Evolutionary conservation across 2,888 invertebrate genomes (phyloP).

Genomic region (Aradus depressus): DNA sequence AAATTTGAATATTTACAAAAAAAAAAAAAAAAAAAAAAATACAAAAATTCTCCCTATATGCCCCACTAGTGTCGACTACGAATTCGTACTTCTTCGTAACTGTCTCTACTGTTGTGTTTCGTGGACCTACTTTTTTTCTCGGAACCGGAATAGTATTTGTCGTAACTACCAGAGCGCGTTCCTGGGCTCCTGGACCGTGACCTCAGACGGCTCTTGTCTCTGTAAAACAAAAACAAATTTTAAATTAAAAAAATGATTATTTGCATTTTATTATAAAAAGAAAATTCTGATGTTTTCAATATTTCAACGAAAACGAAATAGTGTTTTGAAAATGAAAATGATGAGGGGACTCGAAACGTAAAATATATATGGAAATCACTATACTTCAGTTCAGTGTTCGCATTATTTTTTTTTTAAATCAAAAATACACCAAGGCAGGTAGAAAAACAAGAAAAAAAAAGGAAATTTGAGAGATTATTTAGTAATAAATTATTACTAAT

Average conservation of each 20-base stretch:
- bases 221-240: constrained; percentile 30
- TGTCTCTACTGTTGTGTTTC: constrained; percentile 28
- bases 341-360: too few relatives aligned
- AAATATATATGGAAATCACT: too few relatives aligned
- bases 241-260: not conserved
- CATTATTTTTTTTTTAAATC: too few relatives aligned
- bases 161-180: constrained; percentile 38
- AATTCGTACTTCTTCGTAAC: constrained; percentile 25
- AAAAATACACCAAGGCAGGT: too few relatives aligned
- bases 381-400: too few relatives aligned
- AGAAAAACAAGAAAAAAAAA: too few relatives aligned
- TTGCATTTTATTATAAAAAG: not conserved
- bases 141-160: constrained; percentile 34
- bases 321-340: not conserved
- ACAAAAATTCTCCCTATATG: too few relatives aligned
- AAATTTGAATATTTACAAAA: too few relatives aligned
- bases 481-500: too few relatives aligned
- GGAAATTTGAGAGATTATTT: too few relatives aligned
- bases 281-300: not conserved
- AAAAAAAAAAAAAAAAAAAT: too few relatives aligned
- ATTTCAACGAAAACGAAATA: not conserved
- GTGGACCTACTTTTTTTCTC: constrained; percentile 28
- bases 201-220: constrained; percentile 36
- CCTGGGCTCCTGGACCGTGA: constrained; percentile 38
- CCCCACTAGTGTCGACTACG: constrained; percentile 26